Evolutionary conservation across 2,797 vertebrate genomes (phyloP).

Genomic region (Lepilemur septentrionalis): DNA sequence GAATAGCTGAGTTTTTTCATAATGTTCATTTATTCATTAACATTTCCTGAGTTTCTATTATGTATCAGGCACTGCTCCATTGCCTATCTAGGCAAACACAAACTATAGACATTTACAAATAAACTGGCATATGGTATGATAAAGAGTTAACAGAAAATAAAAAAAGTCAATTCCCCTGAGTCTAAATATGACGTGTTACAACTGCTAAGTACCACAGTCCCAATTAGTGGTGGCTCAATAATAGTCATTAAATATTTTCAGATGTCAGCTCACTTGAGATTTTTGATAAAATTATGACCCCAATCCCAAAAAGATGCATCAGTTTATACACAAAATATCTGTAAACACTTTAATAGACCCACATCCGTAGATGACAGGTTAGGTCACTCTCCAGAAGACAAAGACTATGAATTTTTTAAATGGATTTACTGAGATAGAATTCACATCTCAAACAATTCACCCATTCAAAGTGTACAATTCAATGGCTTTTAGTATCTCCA

Average conservation of each 20-base stretch:
- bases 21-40: not conserved
- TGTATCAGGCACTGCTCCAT: not conserved
- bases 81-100: not conserved
- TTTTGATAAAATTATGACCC: not conserved
- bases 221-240: not conserved
- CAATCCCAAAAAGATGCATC: not conserved
- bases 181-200: not conserved
- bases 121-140: not conserved
- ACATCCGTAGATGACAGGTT: not conserved
- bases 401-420: not conserved
- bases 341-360: not conserved
- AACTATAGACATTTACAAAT: not conserved
- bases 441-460: not conserved
- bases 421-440: not conserved
- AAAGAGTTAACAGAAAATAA: not conserved
- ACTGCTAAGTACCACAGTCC: not conserved
- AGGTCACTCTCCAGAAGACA: not conserved
- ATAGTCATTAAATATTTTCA: not conserved
- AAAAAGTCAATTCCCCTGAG: not conserved
- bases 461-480: not conserved
- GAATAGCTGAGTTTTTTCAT: not conserved
- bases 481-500: not conserved
- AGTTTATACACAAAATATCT: not conserved
- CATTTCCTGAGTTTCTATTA: not conserved
- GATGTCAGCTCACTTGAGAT: not conserved